Percentiles rank a stretch among this genome's conserved stretches.
Conservation (phyloP, 2,888 invertebrate genomes). For the Podabrus alpinus region DNA sequence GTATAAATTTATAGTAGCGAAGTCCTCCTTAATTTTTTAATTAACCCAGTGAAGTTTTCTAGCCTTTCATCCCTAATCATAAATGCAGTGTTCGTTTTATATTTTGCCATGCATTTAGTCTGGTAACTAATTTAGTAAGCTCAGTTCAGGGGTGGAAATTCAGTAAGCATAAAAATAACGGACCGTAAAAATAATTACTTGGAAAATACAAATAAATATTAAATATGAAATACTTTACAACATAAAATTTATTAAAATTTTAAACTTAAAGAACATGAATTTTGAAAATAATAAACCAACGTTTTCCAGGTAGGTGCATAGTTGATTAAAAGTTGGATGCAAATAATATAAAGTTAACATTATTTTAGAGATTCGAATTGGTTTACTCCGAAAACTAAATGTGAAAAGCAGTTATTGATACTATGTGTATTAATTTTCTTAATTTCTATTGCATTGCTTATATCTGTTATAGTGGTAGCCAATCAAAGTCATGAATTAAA, state of each 20-base stretch:
- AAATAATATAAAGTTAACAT: not conserved
- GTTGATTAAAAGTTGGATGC: not conserved
- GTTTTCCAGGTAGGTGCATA: not conserved
- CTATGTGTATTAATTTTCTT: constrained; percentile 52
- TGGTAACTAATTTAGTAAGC: not conserved
- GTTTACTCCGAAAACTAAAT: constrained; percentile 75
- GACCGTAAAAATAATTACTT: no score
- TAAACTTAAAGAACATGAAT: not conserved
- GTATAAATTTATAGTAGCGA: not conserved
- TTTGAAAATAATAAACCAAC: not conserved
- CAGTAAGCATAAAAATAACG: no score
- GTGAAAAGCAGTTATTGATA: constrained; percentile 71
- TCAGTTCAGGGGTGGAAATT: not conserved
- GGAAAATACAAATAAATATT: no score
- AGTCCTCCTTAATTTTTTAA: not conserved
- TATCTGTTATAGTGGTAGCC: constrained; percentile 63
- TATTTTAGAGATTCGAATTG: constrained; percentile 74
- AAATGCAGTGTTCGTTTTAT: no score
- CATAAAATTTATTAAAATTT: not conserved
- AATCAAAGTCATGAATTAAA: constrained; percentile 39
- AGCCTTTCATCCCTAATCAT: not conserved
- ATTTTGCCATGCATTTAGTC: not conserved
- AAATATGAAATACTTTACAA: not conserved
- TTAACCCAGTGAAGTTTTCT: not conserved
- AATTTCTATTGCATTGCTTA: constrained; percentile 63